Conservation (phyloP, 1,140 invertebrate species). For the Ctenoplectra terminalis region DNA sequence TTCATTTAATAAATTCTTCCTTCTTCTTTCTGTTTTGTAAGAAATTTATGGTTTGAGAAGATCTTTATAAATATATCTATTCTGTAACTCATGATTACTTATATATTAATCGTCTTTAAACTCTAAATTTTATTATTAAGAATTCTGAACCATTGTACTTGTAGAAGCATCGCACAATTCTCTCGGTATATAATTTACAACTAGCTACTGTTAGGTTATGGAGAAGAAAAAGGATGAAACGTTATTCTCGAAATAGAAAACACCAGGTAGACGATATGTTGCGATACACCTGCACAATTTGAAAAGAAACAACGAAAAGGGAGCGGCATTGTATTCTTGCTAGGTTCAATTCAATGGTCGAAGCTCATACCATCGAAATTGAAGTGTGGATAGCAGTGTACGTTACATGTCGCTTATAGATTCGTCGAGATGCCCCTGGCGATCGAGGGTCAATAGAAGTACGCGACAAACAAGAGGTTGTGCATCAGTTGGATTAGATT, state of each 20-base stretch:
- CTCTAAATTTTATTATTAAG: too few species aligned
- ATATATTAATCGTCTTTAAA: too few species aligned
- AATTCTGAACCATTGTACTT: too few species aligned
- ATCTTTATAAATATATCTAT: too few species aligned
- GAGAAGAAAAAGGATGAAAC: background rate
- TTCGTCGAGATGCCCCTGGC: slow-evolving; percentile 10
- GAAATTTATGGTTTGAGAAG: too few species aligned
- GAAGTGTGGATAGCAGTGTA: background rate
- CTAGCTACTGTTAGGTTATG: too few species aligned
- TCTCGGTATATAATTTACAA: too few species aligned
- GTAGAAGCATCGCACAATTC: too few species aligned
- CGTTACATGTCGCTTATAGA: slow-evolving; percentile 13
- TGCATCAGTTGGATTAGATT: slow-evolving; percentile 15
- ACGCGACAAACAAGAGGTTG: slow-evolving; percentile 14
- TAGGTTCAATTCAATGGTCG: background rate
- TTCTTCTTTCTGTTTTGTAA: too few species aligned
- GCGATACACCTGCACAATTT: background rate
- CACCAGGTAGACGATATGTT: background rate
- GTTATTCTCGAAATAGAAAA: background rate
- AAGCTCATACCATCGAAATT: background rate
- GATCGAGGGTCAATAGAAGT: slow-evolving; percentile 36
- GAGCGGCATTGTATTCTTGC: background rate
- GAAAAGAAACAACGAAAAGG: background rate
- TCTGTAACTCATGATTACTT: too few species aligned
- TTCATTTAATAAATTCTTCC: too few species aligned